Evolutionary conservation across 2,797 vertebrate species (phyloP).

Genomic region (Tachyglossus aculeatus): DNA sequence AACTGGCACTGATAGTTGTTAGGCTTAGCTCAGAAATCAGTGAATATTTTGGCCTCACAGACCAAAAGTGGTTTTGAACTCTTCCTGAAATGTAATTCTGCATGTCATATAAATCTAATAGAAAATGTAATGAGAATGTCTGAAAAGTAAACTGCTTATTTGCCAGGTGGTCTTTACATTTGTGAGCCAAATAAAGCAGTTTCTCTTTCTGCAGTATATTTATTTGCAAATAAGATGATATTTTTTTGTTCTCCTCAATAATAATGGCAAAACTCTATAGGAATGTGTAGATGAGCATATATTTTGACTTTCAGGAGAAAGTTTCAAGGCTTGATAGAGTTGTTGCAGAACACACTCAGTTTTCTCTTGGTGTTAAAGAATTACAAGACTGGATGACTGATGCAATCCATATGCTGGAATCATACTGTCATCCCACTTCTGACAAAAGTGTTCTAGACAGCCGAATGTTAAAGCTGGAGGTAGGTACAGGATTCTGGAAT

Average conservation of each 20-base stretch:
- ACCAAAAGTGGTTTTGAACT: too few species aligned
- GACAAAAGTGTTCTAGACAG: conserved; percentile 91
- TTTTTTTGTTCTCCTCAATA: accelerated
- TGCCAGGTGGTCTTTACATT: too few species aligned
- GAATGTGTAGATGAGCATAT: neutral
- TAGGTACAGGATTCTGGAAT: too few species aligned
- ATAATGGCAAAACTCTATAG: neutral
- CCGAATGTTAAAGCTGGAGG: conserved; percentile 93
- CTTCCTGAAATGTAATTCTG: too few species aligned
- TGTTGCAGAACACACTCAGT: conserved; percentile 91
- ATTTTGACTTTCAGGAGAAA: conserved; percentile 84
- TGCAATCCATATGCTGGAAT: conserved; percentile 84
- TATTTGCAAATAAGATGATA: neutral
- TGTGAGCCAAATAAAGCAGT: too few species aligned
- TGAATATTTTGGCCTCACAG: too few species aligned
- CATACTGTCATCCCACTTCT: conserved; percentile 85
- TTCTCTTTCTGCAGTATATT: too few species aligned
- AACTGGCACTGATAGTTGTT: too few species aligned
- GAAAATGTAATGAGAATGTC: too few species aligned
- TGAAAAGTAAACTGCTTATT: too few species aligned
- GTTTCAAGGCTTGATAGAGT: conserved; percentile 90
- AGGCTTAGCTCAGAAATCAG: too few species aligned
- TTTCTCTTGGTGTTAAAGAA: conserved; percentile 88
- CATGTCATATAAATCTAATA: too few species aligned
- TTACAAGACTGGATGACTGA: conserved; percentile 94